Conservation (phyloP, 2,797 vertebrate species). For the Xenopus petersii region DNA sequence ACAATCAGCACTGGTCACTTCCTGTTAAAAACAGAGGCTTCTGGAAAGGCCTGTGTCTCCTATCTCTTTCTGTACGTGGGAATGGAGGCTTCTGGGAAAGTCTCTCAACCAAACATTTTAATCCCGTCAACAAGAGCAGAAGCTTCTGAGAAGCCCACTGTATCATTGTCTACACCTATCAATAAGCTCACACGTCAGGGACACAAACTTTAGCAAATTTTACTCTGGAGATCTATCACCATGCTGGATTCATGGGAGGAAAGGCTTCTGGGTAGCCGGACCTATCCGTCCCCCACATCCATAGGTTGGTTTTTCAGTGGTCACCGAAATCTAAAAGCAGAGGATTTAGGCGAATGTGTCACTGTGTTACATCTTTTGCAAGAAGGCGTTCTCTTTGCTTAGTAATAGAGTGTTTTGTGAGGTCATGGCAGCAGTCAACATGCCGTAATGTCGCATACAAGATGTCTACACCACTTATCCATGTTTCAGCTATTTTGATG, state of each 20-base stretch:
- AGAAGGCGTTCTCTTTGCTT: not conserved
- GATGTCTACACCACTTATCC: not conserved
- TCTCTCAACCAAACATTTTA: conserved; percentile 36
- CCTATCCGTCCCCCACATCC: conserved; percentile 2
- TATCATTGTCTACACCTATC: conserved; percentile 1
- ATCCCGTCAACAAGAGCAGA: conserved; percentile 34
- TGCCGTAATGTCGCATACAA: not conserved
- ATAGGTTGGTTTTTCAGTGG: not conserved
- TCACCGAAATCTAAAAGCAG: not conserved
- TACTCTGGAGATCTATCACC: conserved; percentile 18
- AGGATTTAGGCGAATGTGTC: not conserved
- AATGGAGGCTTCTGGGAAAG: conserved; percentile 45
- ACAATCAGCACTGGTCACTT: conserved; percentile 21
- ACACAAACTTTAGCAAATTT: conserved; percentile 16
- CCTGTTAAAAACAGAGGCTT: conserved; percentile 26
- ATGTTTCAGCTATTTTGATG: not conserved
- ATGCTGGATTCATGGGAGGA: conserved; percentile 42
- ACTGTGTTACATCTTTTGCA: not conserved
- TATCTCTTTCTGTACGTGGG: conserved; percentile 33
- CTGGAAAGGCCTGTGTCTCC: conserved; percentile 44
- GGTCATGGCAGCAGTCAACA: not conserved
- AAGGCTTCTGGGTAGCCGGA: conserved; percentile 15
- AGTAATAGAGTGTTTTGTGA: not conserved
- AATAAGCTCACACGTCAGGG: not conserved
- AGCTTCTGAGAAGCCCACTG: conserved; percentile 43